phyloP scores from a whole-genome alignment of 2,113 vertebrate genomes.

The Nothocercus julius region DNA sequence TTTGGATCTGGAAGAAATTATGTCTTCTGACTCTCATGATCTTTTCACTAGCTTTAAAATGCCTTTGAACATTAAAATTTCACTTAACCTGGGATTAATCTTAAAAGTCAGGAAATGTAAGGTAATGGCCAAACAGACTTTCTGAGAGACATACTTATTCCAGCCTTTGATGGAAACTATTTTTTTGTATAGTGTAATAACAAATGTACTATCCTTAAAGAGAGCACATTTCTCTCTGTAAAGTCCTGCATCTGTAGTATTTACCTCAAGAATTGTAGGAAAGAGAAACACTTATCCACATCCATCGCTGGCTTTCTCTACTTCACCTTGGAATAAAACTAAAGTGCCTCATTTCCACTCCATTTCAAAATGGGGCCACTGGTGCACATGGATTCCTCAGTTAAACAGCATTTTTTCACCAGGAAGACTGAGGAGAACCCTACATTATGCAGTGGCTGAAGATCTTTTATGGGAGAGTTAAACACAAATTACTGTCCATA shows the following conservation, averaged over 20 bases:
- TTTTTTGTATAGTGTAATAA: not conserved
- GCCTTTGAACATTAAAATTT: slow-evolving; percentile 41
- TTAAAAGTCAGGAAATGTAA: slow-evolving; percentile 47
- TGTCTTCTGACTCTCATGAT: not conserved
- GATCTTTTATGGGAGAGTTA: not conserved
- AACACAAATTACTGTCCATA: not conserved
- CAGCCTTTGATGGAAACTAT: slow-evolving; percentile 38
- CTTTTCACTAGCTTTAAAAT: slow-evolving; percentile 26
- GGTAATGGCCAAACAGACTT: slow-evolving; percentile 27
- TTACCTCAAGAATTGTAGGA: not conserved
- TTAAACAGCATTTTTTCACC: not conserved
- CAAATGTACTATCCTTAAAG: slow-evolving; percentile 13
- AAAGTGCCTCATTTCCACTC: not conserved
- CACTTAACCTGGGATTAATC: slow-evolving; percentile 53
- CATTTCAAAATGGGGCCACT: not conserved
- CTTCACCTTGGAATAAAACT: slow-evolving; percentile 20
- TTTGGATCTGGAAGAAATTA: not conserved
- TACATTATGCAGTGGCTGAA: not conserved
- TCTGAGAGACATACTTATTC: slow-evolving; percentile 42
- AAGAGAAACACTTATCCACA: slow-evolving; percentile 3
- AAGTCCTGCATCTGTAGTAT: not conserved
- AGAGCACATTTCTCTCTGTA: not conserved
- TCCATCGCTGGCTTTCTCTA: not conserved
- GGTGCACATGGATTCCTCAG: accelerated
- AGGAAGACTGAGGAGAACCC: not conserved